Evolutionary conservation across 2,113 vertebrate species (phyloP), one percentile per base, ranked within the genome.

Genomic region (Cinclus mexicanus): DNA sequence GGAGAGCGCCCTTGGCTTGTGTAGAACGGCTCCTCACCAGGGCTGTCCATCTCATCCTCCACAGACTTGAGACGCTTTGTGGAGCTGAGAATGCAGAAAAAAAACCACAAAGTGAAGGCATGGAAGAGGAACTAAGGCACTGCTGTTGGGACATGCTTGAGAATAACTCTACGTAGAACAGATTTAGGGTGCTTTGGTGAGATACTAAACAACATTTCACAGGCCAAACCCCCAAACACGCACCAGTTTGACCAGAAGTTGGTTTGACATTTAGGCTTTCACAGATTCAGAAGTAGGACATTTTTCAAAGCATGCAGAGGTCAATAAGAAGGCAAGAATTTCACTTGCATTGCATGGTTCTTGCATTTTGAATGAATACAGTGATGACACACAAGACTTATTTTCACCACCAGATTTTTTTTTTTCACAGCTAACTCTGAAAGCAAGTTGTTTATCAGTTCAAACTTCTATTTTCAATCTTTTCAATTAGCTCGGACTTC

Each of bases 51-150:
- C 89, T 99, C 99, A 87, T 99, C 99, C 98, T 99, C 99, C 98
- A 99, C 99, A 97, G 99, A 99, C 98, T 99, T 99, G 98, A 99
- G 99, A 97, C 99, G 99, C 97, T 99, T 99, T 55, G 99, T 99
- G 92, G 99, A 99, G 98, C 99, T 99, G 97, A 39, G 95, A 96
- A 84, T n/a, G 47, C 18, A 87, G 68, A 88, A 78, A 12, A 71
- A 88, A 78, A 12, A 71, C 8, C 18, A 60, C 33, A 1, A 0
- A 4, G 14, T 86, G 64, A 89, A 57, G 61, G 18, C 15, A 8
- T 3, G 68, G 47, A 20, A 63, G 11, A 89, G 56, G 15, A 89
- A 68, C 50, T 37, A 15, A 81, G 56, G 60, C 12, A 4, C 52
- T 37, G 75, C 31, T 42, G 13, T 12, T 29, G 60, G 60, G 37